Conservation (phyloP, 1,140 invertebrate genomes). For the Lethocerus indicus region DNA sequence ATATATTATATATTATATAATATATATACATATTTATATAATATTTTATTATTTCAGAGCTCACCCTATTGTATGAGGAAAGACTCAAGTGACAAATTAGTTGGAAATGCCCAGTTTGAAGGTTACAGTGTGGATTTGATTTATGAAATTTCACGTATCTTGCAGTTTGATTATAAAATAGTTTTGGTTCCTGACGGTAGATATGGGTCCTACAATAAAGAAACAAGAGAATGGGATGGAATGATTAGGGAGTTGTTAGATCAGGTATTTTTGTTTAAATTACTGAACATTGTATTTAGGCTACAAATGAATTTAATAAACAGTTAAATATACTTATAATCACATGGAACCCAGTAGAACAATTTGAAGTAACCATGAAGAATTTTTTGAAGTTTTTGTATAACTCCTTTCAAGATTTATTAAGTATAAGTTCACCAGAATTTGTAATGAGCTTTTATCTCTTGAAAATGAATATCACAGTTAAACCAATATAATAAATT, state of each 20-base stretch:
- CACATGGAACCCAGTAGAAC: no score
- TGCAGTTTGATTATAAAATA: slow-evolving; percentile 84
- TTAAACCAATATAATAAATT: no score
- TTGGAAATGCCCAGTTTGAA: slow-evolving; percentile 75
- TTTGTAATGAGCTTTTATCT: no score
- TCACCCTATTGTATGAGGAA: slow-evolving; percentile 84
- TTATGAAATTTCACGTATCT: slow-evolving; percentile 67
- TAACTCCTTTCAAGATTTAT: no score
- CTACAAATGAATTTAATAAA: no score
- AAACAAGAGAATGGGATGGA: slow-evolving; percentile 80
- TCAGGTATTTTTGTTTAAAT: no score
- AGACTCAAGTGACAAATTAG: slow-evolving; percentile 57
- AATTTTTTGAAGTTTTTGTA: no score
- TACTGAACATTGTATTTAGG: no score
- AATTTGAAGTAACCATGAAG: no score
- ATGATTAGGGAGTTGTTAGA: slow-evolving; percentile 84
- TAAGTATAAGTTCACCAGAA: no score
- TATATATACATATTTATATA: neutral
- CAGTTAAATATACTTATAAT: no score
- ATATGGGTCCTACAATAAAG: slow-evolving; percentile 59
- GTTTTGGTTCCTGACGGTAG: slow-evolving; percentile 60
- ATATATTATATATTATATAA: neutral
- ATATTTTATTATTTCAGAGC: slow-evolving; percentile 38
- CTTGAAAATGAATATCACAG: no score
- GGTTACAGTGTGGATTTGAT: slow-evolving; percentile 77